Base-by-base conservation (phyloP, 2,888 invertebrate species). In the Gisinianus flammeolus region DNA sequence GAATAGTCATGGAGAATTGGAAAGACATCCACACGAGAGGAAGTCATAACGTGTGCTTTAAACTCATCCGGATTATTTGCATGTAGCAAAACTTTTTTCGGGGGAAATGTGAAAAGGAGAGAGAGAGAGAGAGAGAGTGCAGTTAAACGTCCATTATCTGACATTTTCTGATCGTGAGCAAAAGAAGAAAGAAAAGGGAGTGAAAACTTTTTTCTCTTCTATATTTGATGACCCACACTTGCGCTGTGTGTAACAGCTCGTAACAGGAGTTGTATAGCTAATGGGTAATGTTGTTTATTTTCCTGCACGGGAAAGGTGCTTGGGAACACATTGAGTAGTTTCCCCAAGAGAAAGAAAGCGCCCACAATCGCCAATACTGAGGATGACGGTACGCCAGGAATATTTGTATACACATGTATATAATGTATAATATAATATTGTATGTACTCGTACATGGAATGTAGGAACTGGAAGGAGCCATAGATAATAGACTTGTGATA, bases 271-370 rank as follows among this genome's bases (percentile, higher is more conserved):
- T n/a, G n/a, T n/a, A n/a, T n/a, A 6, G 58, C 10, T 28, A 64
- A 64, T 64, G 26, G 28, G 22, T 12, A 28, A 64, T 64, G 12
- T 28, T 64, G 62, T 64, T 22, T n/a, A 6, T 22, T 64, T 12
- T 5, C 10, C 4, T n/a, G 26, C 22, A 62, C n/a, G 62, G 26
- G 62, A 67, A 31, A 35, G 69, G 54, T 54, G 3, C 33, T 73
- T 73, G 1, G 26, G 73, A 73, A 62, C 73, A 62, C 73, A 62
- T 73, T 73, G 62, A 22, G 22, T 31, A 10, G 44, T 33, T 64
- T 73, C 64, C 35, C 64, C n/a, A 31, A 56, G 58, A 33, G n/a
- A n/a, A n/a, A n/a, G n/a, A 10, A 44, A 44, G 16, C 44, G 16
- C 44, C 6, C 44, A 44, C 44, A 16, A 10, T 10, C 44, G 16